phyloP scores from a whole-genome alignment of 92 coral and sea anemone species.

The Epizoanthus rinbou region DNA sequence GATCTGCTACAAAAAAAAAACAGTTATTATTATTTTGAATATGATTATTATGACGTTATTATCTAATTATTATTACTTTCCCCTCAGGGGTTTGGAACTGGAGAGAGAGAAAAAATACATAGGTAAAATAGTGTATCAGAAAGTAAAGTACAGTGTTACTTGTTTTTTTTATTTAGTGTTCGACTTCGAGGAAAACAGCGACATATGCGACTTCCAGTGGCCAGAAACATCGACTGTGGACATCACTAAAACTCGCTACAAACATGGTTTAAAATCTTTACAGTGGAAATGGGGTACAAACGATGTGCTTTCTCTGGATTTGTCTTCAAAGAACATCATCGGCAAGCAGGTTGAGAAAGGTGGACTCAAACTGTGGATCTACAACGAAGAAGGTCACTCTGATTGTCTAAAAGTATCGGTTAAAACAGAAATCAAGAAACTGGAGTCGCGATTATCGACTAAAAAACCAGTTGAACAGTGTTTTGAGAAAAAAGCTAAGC shows the following conservation, averaged over 20 bases:
- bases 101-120: no score
- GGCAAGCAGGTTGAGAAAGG: slow-evolving; percentile 9
- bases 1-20: no score
- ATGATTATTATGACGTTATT: no score
- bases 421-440: background rate
- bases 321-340: background rate
- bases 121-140: no score
- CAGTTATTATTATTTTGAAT: no score
- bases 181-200: background rate
- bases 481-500: no score
- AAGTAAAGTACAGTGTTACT: no score
- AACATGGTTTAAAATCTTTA: background rate
- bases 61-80: no score
- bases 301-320: background rate
- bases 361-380: slow-evolving; percentile 48
- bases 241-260: background rate
- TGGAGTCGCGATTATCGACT: background rate
- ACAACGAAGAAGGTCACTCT: slow-evolving; percentile 17
- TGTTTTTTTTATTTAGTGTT: background rate
- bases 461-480: no score
- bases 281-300: background rate
- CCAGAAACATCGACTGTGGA: background rate
- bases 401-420: slow-evolving; percentile 37
- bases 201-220: background rate
- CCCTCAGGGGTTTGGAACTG: no score